Conservation (phyloP, 2,113 vertebrate genomes). For the Grallaria varia region DNA sequence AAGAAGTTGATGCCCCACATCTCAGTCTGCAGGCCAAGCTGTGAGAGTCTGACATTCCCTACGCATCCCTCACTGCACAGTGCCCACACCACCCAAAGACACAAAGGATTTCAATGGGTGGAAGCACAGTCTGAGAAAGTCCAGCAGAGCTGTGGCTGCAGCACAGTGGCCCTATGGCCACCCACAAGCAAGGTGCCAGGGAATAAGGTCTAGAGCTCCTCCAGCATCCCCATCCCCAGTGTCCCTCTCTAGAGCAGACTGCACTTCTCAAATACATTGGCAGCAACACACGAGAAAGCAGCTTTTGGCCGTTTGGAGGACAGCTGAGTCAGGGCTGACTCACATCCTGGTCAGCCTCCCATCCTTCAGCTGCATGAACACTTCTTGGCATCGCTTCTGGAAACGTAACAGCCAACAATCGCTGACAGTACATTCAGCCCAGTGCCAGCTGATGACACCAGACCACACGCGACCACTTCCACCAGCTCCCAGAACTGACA, state of each 20-base stretch:
- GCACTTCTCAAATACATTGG: rapidly evolving
- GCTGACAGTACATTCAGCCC: rapidly evolving
- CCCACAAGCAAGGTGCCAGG: not conserved
- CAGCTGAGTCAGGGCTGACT: not conserved
- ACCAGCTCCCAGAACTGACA: not conserved
- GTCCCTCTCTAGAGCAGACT: rapidly evolving
- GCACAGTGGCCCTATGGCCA: not conserved
- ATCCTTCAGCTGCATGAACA: not conserved
- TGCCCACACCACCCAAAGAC: not conserved
- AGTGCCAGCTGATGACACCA: not conserved
- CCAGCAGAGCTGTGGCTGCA: not conserved
- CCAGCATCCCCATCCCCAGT: not conserved
- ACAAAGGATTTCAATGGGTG: not conserved
- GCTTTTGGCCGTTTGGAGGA: not conserved
- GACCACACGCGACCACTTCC: not conserved
- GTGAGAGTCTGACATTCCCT: not conserved
- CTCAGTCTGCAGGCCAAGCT: not conserved
- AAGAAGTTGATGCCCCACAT: not conserved
- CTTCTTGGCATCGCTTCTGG: not conserved
- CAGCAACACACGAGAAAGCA: not conserved
- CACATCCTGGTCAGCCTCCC: not conserved
- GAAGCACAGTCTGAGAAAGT: not conserved
- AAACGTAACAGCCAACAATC: rapidly evolving
- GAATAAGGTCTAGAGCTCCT: not conserved
- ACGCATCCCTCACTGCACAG: not conserved